Base-by-base conservation (phyloP, 92 coral and sea anemone genomes). In the Isaurus tuberculatus region DNA sequence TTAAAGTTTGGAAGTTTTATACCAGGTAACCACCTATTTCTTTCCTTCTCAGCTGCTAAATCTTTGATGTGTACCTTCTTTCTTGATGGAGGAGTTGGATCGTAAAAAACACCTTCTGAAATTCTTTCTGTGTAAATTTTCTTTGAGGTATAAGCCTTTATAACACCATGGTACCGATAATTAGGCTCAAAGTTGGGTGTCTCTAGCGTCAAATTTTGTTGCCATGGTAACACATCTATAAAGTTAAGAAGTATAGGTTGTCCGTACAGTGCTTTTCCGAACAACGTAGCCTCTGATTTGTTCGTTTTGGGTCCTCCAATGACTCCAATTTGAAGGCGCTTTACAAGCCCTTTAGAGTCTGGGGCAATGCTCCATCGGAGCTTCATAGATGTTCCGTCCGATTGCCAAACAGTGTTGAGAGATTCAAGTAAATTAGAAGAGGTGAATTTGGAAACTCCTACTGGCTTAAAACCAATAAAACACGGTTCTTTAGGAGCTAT, bases 381-480 rank as follows among this genome's bases (percentile, higher is more conserved):
- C 25, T 42, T 57, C 32, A 77, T 22, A 17, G 82, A 77, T 3
- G 82, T 58, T 10, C 82, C 32, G 25, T 77, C 70, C 5, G 82
- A 58, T 33, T 58, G 82, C 82, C 70, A 77, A 60, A 29, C 70
- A n/a, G 27, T 55, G 22, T 58, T 58, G 28, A 42, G 17, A 34
- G 51, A 4, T 3, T 55, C 67, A 9, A 1, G 34, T 23, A 15
- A 20, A 57, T 58, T 5, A 33, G 36, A 27, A 14, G 67, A 58
- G 19, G 36, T 55, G 31, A 77, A 77, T 31, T 5, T 33, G 28
- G 46, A 32, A 32, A 93, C 72, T 58, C 72, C 80, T 1, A 89
- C 91, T 22, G 93, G 87, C 15, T 88, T 78, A 29, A 94, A 67
- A 48, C 72, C 55, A 40, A 89, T 95, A 30, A 93, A 73, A 32